phyloP scores from a whole-genome alignment of 1,140 invertebrate species.

The Macrostomum lignano region DNA sequence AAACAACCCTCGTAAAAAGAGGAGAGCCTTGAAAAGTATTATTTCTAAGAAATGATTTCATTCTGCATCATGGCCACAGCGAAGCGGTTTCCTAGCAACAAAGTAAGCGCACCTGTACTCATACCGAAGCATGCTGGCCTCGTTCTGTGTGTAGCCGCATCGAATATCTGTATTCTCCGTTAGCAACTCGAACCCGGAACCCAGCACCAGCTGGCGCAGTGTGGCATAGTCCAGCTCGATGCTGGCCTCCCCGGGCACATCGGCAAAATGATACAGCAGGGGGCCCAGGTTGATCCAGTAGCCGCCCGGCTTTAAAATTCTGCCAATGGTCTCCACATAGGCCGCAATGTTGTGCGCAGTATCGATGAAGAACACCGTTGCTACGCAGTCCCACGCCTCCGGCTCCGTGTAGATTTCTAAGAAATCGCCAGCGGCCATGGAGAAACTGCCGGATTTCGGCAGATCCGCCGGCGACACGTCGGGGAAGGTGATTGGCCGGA shows the following conservation, averaged over 20 bases:
- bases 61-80: too few relatives aligned
- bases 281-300: slow-evolving; percentile 43
- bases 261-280: slow-evolving; percentile 69
- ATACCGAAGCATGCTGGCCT: too few relatives aligned
- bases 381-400: slow-evolving; percentile 61
- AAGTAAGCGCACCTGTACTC: too few relatives aligned
- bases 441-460: slow-evolving; percentile 41
- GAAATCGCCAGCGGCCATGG: slow-evolving; percentile 81
- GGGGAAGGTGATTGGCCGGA: slow-evolving; percentile 47
- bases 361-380: slow-evolving; percentile 90
- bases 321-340: slow-evolving; percentile 72
- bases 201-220: too few relatives aligned
- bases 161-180: too few relatives aligned
- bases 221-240: slow-evolving; percentile 85
- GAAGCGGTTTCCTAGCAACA: too few relatives aligned
- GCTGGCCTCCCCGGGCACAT: slow-evolving; percentile 54
- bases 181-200: too few relatives aligned
- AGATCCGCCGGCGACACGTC: slow-evolving; percentile 50
- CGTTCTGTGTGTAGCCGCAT: too few relatives aligned
- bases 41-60: too few relatives aligned
- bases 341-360: slow-evolving; percentile 78
- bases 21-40: too few relatives aligned
- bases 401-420: slow-evolving; percentile 42
- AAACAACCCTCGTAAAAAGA: too few relatives aligned
- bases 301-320: slow-evolving; percentile 50